A percentile compares a stretch with the other conserved stretches of the same genome.
These are phyloP conservation scores for Homarus gammarus DNA, from an alignment of 2,888 invertebrate species.

Conservation along the genomic window DNA sequence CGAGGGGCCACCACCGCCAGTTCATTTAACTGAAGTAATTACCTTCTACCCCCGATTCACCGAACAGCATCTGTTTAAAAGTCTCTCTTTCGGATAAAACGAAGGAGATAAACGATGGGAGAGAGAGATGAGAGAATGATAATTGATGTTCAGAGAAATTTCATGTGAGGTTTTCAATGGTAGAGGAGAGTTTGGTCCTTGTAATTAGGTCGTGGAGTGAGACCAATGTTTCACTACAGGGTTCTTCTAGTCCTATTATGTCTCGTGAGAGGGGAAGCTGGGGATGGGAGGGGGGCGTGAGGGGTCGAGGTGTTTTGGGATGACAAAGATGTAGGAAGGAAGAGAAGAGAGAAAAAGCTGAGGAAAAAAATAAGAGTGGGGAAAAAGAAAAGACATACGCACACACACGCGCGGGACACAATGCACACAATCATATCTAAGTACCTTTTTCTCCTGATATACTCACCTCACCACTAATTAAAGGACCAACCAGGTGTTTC, in stretches of 20 bases:
- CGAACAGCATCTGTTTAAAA: conserved; percentile 12
- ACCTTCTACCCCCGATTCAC: conserved; percentile 38
- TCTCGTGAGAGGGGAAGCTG: background rate
- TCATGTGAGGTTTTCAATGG: background rate
- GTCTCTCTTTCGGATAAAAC: conserved; percentile 12
- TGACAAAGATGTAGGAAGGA: background rate
- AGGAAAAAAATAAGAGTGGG: background rate
- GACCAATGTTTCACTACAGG: background rate
- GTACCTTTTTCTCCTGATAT: too few relatives aligned
- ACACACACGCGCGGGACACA: too few relatives aligned
- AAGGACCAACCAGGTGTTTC: too few relatives aligned
- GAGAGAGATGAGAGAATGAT: background rate
- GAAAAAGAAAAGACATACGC: background rate
- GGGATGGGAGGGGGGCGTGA: background rate
- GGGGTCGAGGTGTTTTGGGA: background rate
- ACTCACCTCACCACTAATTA: too few relatives aligned
- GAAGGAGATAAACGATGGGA: background rate
- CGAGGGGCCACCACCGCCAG: conserved; percentile 20
- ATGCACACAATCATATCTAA: too few relatives aligned
- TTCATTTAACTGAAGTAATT: conserved; percentile 56
- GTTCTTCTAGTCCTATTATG: conserved; percentile 16
- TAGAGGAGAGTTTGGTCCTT: background rate
- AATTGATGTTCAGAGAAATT: background rate
- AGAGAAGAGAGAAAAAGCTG: background rate
- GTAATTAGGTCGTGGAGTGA: background rate